These are phyloP conservation scores for Pinctada fucata DNA, from an alignment of 2,888 invertebrate genomes.

Conservation along the genomic window DNA sequence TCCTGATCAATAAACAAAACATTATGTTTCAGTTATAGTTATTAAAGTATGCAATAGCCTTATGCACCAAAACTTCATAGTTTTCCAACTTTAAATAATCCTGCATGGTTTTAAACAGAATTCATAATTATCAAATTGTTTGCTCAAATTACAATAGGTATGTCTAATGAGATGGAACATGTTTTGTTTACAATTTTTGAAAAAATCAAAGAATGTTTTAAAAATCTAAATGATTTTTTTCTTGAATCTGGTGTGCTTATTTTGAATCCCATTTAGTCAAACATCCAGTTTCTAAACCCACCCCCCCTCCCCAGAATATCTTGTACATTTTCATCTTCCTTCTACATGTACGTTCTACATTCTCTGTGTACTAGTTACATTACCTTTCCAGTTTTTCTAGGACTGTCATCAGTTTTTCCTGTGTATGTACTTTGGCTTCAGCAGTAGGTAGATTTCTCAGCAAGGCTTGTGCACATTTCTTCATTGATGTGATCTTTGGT, in stretches of 20 bases:
- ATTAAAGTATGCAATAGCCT: background rate
- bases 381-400: slow-evolving; percentile 69
- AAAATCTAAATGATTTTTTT: too few species aligned
- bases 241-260: too few species aligned
- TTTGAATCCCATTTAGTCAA: too few species aligned
- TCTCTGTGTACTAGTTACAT: too few species aligned
- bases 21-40: background rate
- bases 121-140: too few species aligned
- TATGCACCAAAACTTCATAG: background rate
- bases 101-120: background rate
- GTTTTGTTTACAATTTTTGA: background rate
- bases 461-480: slow-evolving; percentile 62
- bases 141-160: background rate
- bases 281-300: too few species aligned
- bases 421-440: slow-evolving; percentile 67
- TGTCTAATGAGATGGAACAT: background rate
- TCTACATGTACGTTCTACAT: too few species aligned
- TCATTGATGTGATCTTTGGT: slow-evolving; percentile 60
- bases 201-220: too few species aligned
- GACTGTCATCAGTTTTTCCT: slow-evolving; percentile 64
- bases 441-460: slow-evolving; percentile 68
- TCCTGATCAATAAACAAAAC: slow-evolving; percentile 47
- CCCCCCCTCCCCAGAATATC: too few species aligned
- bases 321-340: too few species aligned
- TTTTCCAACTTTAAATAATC: background rate